Conservation (phyloP, 2,113 vertebrate genomes). For the Seriola aureovittata region DNA sequence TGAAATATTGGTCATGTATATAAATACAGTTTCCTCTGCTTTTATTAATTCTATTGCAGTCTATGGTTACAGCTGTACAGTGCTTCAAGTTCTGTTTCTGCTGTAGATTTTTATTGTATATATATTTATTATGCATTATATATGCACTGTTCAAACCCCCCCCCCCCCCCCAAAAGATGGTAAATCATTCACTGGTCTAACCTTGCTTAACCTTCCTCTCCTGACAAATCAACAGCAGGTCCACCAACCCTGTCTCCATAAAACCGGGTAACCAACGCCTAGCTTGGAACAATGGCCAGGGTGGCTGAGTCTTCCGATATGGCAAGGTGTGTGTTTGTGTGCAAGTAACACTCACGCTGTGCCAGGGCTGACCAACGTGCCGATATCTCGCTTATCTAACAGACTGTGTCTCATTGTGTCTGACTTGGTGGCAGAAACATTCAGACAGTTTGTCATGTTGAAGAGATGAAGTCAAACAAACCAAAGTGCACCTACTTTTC, state of each 20-base stretch:
- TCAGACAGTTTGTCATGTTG: not conserved
- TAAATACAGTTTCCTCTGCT: not conserved
- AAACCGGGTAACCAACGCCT: constrained; percentile 43
- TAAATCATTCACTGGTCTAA: constrained; percentile 53
- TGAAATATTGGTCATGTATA: not conserved
- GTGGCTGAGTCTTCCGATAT: constrained; percentile 35
- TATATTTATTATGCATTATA: constrained; percentile 4
- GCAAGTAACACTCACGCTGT: not conserved
- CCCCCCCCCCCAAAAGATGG: not conserved
- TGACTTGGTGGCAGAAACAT: not conserved
- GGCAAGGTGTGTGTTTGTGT: constrained; percentile 18
- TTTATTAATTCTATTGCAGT: not conserved
- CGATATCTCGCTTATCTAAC: constrained; percentile 5
- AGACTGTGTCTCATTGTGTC: not conserved
- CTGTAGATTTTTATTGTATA: not conserved
- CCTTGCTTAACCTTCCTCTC: constrained; percentile 18
- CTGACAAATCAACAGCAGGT: constrained; percentile 33
- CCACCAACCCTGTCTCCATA: constrained; percentile 14
- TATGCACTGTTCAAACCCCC: not conserved
- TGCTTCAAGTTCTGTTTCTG: not conserved
- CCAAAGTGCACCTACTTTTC: not conserved
- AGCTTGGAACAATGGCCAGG: constrained; percentile 55
- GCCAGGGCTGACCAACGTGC: not conserved
- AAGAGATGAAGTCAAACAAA: not conserved
- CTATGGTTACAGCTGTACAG: not conserved